Evolutionary conservation across 2,797 vertebrate species (phyloP), one percentile per base, ranked within the genome.

Genomic region (Carduelis carduelis): DNA sequence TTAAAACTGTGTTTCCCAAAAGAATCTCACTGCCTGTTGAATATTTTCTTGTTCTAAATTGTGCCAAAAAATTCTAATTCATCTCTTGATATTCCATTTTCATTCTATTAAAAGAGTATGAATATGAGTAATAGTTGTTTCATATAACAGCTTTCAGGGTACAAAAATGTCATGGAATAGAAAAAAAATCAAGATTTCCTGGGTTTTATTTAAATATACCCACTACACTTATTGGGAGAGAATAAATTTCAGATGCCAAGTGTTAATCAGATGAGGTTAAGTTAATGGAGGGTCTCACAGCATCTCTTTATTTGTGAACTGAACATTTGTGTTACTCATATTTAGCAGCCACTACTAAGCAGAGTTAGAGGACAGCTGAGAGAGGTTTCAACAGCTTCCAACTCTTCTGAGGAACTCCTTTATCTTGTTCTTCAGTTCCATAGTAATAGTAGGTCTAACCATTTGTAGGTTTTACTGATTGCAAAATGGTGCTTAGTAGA

Each of bases 1-100:
- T 74, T 71, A 64, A 52, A 94, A 44, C 11, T 12, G 2, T 83
- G 18, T 74, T 89, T 95, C 63, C 14, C 32, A 57, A 88, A 87
- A 69, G 3, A 55, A 15, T 57, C 21, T 65, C 50, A 22, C 8
- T 74, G 4, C 68, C 89, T 68, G 7, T 53, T 60, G 11, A 77
- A 59, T 49, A 34, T 57, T 61, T 32, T 44, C 15, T 66, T 66
- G 13, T 37, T 56, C 44, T 63, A 21, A 69, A 41, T 47, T 69
- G 8, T 72, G 79, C 14, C 12, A 53, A 65, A 91, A 76, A 79
- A 69, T 60, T 56, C 4, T 50, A 81, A 75, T 71, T 80, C 3
- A 34, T 24, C 8, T 86, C 23, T 56, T 52, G 16, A 41, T 83
- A 64, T 32, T 76, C 32, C 7, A 22, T 56, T 75, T 87, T 69